A percentile compares a stretch with the other conserved stretches of the same genome.
Evolutionary conservation across 2,113 vertebrate genomes (phyloP).

Genomic region (Noctilio leporinus): DNA sequence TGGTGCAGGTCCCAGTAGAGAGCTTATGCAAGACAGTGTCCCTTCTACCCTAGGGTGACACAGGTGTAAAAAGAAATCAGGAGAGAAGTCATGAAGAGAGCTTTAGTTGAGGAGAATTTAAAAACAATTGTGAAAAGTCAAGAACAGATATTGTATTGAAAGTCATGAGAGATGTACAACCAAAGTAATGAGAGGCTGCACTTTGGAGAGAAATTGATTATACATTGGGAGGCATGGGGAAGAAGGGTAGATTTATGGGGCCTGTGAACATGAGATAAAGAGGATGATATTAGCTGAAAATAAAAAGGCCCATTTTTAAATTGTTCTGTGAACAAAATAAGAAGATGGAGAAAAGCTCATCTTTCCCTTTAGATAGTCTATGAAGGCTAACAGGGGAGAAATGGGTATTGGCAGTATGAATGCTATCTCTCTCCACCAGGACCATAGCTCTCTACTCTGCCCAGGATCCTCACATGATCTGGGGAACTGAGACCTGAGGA

Average conservation of each 20-base stretch:
- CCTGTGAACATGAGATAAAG: slow-evolving; percentile 7
- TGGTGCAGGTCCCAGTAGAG: fast-evolving
- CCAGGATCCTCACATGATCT: slow-evolving; percentile 10
- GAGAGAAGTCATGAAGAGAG: background rate
- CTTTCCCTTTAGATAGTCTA: slow-evolving; percentile 41
- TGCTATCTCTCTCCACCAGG: background rate
- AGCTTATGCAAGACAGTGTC: too few species aligned
- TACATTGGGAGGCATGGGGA: background rate
- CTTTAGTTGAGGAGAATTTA: background rate
- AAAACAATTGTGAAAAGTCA: background rate
- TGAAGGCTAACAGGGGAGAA: slow-evolving; percentile 20
- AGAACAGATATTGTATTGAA: background rate
- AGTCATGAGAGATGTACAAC: background rate
- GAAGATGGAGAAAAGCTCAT: background rate
- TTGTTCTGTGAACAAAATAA: slow-evolving; percentile 12
- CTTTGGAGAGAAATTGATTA: background rate
- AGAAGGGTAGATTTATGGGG: background rate
- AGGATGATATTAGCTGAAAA: slow-evolving; percentile 20
- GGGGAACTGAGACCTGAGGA: background rate
- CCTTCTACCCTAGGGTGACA: background rate
- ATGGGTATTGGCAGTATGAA: slow-evolving; percentile 50
- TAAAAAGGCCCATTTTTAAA: slow-evolving; percentile 44
- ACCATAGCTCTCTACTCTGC: background rate
- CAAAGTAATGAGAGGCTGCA: background rate
- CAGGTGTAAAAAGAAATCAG: background rate